Conservation (phyloP, 2,113 vertebrate genomes). For the Osmerus mordax region DNA sequence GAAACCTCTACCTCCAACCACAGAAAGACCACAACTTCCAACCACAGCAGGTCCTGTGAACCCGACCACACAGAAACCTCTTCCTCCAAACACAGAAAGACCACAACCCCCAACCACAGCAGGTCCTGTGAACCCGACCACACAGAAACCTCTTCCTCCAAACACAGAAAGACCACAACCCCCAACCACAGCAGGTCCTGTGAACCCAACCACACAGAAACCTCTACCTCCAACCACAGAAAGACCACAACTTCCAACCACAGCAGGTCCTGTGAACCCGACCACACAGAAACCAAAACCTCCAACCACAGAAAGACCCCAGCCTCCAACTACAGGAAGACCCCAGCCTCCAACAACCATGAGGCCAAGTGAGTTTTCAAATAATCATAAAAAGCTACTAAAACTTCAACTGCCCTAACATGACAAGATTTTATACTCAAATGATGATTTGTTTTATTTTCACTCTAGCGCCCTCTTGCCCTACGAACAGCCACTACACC, state of each 20-base stretch:
- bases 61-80: neutral
- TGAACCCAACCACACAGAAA: too few species aligned
- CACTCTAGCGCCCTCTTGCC: slow-evolving; percentile 70
- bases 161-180: neutral
- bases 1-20: too few species aligned
- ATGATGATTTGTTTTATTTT: neutral
- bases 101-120: slow-evolving; percentile 2
- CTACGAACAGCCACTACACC: slow-evolving; percentile 69
- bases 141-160: neutral
- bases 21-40: too few species aligned
- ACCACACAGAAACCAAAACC: neutral
- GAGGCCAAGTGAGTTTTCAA: slow-evolving; percentile 30
- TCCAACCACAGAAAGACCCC: slow-evolving; percentile 1
- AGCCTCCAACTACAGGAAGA: neutral
- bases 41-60: neutral
- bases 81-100: too few species aligned
- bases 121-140: too few species aligned
- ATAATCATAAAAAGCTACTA: neutral
- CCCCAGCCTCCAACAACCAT: slow-evolving; percentile 1
- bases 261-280: too few species aligned
- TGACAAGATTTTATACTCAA: neutral
- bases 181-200: neutral
- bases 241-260: too few species aligned
- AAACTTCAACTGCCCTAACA: neutral
- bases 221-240: too few species aligned